These are phyloP conservation scores for Meteorus colon DNA, from an alignment of 2,888 invertebrate genomes.

Conservation along the genomic window DNA sequence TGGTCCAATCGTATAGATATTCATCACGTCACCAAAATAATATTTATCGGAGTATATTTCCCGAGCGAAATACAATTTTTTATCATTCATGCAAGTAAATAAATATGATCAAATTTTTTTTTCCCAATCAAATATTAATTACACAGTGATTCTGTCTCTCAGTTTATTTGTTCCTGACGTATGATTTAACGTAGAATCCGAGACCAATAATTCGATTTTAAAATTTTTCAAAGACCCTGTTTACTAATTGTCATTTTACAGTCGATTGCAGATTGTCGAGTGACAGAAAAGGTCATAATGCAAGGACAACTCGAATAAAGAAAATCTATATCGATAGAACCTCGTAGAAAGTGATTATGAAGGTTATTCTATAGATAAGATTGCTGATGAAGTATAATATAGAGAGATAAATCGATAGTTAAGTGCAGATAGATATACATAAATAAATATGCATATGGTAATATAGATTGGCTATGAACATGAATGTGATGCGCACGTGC, in stretches of 20 bases:
- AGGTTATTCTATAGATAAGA: constrained; percentile 42
- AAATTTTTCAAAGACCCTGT: neutral
- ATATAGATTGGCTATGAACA: constrained; percentile 9
- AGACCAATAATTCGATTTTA: neutral
- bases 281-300: constrained; percentile 17
- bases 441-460: neutral
- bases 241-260: neutral
- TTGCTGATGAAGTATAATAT: constrained; percentile 32
- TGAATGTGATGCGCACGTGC: constrained; percentile 28
- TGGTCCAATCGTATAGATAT: too few species aligned
- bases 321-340: constrained; percentile 32
- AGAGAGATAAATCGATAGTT: constrained; percentile 38
- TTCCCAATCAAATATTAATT: too few species aligned
- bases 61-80: too few species aligned
- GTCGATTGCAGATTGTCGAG: constrained; percentile 18
- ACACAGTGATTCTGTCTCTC: too few species aligned
- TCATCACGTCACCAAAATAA: too few species aligned
- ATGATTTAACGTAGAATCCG: too few species aligned
- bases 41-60: neutral
- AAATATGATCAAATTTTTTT: too few species aligned
- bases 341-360: constrained; percentile 34
- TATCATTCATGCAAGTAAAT: too few species aligned
- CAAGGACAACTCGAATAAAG: constrained; percentile 27
- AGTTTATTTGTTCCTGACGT: too few species aligned
- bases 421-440: constrained; percentile 2